These are phyloP conservation scores for Centropus bengalensis DNA, from an alignment of 2,113 vertebrate species.

Conservation along the genomic window DNA sequence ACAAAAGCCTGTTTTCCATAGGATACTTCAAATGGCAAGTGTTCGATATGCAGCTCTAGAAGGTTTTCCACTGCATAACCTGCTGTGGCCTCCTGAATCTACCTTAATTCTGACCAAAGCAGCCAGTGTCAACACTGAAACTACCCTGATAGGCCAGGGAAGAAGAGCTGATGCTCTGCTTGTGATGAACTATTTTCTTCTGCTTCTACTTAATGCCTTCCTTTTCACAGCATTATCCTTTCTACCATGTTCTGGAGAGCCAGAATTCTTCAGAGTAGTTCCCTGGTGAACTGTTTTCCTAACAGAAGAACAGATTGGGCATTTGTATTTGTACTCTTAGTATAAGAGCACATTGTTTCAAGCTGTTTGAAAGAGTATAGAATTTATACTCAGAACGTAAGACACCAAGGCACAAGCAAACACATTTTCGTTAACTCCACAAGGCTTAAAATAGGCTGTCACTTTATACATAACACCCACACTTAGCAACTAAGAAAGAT, in stretches of 20 bases:
- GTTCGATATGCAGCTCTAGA: not conserved
- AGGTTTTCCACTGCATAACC: not conserved
- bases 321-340: not conserved
- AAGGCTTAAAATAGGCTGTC: not conserved
- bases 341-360: not conserved
- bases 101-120: not conserved
- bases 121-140: not conserved
- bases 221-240: not conserved
- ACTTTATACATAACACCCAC: not conserved
- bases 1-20: not conserved
- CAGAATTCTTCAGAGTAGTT: not conserved
- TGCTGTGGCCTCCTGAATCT: not conserved
- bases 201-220: not conserved
- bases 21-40: not conserved
- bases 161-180: not conserved
- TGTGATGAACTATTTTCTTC: not conserved
- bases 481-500: not conserved
- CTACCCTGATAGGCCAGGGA: rapidly evolving
- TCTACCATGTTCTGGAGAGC: not conserved
- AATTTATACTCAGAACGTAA: not conserved
- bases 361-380: not conserved
- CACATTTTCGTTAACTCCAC: not conserved
- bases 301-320: not conserved
- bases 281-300: not conserved
- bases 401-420: not conserved